These are phyloP conservation scores for Paramormyrops hopkinsi DNA, from an alignment of 2,797 vertebrate genomes.

Conservation along the genomic window DNA sequence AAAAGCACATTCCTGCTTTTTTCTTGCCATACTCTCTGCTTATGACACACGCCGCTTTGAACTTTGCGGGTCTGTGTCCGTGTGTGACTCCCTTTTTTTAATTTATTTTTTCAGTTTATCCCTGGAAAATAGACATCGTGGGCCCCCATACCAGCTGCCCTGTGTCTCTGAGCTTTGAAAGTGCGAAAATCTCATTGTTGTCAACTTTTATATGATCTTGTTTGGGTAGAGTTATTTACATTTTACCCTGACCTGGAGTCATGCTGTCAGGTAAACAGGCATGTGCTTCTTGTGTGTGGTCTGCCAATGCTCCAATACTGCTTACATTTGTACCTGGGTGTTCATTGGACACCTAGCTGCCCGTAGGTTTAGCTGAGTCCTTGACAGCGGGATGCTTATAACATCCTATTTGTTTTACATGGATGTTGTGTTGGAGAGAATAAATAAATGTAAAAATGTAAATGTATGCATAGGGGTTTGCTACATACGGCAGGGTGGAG, in stretches of 20 bases:
- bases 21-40: conserved; percentile 52
- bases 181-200: not conserved
- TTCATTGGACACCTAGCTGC: not conserved
- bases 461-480: not conserved
- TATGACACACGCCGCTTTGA: conserved; percentile 57
- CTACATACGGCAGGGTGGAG: not conserved
- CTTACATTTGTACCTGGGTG: not conserved
- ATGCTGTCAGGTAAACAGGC: not conserved
- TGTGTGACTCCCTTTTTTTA: not conserved
- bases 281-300: not conserved
- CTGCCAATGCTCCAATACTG: not conserved
- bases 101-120: not conserved
- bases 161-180: not conserved
- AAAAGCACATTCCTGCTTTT: conserved; percentile 56
- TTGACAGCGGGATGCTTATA: not conserved
- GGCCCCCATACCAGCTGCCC: not conserved
- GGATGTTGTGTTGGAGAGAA: not conserved
- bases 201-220: not conserved
- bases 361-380: not conserved
- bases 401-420: not conserved
- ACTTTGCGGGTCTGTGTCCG: conserved; percentile 27
- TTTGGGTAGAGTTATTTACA: not conserved
- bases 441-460: not conserved
- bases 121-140: not conserved
- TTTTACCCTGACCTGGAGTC: not conserved